Evolutionary conservation across 2,888 invertebrate genomes (phyloP).

Genomic region (Platycnemis pennipes): DNA sequence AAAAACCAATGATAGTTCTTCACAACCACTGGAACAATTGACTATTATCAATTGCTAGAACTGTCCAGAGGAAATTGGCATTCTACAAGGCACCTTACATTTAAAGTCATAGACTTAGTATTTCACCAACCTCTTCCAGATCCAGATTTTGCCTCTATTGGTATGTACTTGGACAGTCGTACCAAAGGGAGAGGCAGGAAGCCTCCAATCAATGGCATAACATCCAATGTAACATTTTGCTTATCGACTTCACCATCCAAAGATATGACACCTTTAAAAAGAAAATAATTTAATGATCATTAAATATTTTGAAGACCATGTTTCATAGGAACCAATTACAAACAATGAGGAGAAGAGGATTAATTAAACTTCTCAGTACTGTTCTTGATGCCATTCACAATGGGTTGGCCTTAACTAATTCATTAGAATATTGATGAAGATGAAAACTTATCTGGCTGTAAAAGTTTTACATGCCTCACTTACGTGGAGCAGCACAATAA

Average conservation of each 20-base stretch:
- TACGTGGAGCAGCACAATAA: too few species aligned
- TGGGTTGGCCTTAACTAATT: too few species aligned
- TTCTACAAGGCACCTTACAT: not conserved
- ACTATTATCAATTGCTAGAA: not conserved
- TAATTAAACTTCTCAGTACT: too few species aligned
- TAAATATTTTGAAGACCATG: too few species aligned
- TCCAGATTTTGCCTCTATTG: conserved; percentile 82
- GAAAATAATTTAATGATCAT: not conserved
- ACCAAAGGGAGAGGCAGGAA: conserved; percentile 94
- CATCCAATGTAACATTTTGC: conserved; percentile 90
- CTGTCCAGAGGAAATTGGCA: not conserved
- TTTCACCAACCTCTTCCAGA: conserved; percentile 44
- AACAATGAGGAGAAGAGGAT: too few species aligned
- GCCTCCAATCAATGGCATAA: conserved; percentile 96
- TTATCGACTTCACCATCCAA: conserved; percentile 84
- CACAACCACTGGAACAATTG: not conserved
- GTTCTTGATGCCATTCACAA: too few species aligned
- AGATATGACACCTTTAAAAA: conserved; percentile 84
- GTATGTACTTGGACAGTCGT: conserved; percentile 93
- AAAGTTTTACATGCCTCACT: too few species aligned
- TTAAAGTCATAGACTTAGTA: not conserved
- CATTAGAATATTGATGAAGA: too few species aligned
- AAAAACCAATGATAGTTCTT: not conserved
- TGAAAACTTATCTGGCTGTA: too few species aligned
- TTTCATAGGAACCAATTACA: too few species aligned